Evolutionary conservation across 2,888 invertebrate genomes (phyloP), one percentile per base, ranked within the genome.

Genomic region (Zygogramma bicolorata): DNA sequence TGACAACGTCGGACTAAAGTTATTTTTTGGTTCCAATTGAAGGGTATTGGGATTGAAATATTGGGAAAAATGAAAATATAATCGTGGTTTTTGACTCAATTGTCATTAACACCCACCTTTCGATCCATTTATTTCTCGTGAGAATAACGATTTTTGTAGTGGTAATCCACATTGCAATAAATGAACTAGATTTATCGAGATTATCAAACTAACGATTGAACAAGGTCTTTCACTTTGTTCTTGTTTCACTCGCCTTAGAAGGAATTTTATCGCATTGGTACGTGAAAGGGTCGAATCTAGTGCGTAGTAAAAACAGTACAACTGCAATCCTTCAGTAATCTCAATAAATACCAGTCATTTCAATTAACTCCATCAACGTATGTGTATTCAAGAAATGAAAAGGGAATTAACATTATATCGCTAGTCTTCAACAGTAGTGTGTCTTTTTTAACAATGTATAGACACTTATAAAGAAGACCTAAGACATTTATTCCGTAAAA

Each of bases 171-270:
- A 53, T 63, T 46, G 46, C 29, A 46, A 20, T 46, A 15, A 18
- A 8, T 63, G 25, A 46, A 46, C 63, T 49, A 61, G 61, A 61
- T 61, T 18, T 20, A 34, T 40, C 22, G 40, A 61, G 61, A 38
- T 22, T 61, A 20, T 34, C 40, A 20, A 31, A n/a, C n/a, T 42
- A 42, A 18, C 42, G 15, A n/a, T 6, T 15, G 5, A 53, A 53
- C 63, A 46, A 46, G 46, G 63, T 63, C 63, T 49, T 63, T 63
- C 63, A 63, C 63, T 46, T 63, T 20, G 53, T 25, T 53, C 49
- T 63, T 63, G 46, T 62, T 62, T 29, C 18, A 20, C 20, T 46
- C 49, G 29, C 46, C 25, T 18, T 31, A 15, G 38, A 63, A 46
- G 20, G 29, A 29, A 49, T 29, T 63, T 63, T 53, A 63, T 46